These are phyloP conservation scores for Hemiscyllium ocellatum DNA, from an alignment of 2,113 vertebrate genomes.

Conservation along the genomic window DNA sequence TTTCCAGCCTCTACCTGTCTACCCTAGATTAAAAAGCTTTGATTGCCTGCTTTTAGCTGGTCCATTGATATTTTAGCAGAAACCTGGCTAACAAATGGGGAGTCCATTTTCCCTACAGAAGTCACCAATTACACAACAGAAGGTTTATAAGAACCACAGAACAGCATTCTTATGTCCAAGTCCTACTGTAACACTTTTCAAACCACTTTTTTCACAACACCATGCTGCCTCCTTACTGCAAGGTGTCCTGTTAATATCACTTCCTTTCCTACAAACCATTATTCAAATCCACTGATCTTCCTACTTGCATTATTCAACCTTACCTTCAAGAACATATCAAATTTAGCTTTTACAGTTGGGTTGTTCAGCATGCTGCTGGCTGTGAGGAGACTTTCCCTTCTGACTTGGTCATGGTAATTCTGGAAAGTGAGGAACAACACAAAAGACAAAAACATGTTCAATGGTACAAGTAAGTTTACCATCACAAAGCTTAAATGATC, in stretches of 20 bases:
- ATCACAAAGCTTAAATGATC: neutral
- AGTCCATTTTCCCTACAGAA: neutral
- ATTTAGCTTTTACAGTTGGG: slow-evolving; percentile 71
- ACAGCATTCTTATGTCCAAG: neutral
- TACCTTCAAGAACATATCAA: slow-evolving; percentile 77
- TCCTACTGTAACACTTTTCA: neutral
- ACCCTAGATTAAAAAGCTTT: too few relatives aligned
- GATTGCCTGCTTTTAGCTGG: neutral
- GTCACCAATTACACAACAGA: neutral
- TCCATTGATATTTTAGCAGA: neutral
- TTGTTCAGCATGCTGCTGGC: slow-evolving; percentile 81
- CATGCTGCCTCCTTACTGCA: neutral
- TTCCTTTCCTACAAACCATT: neutral
- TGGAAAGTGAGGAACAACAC: slow-evolving; percentile 42
- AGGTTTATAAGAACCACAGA: neutral
- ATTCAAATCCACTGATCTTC: neutral
- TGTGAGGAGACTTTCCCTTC: slow-evolving; percentile 75
- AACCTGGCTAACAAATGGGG: neutral
- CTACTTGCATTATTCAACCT: slow-evolving; percentile 40
- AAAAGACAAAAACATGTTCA: neutral
- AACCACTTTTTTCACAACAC: neutral
- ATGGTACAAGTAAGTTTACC: neutral
- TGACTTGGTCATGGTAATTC: slow-evolving; percentile 78
- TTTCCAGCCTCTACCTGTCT: too few relatives aligned
- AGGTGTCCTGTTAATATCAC: neutral